phyloP scores from a whole-genome alignment of 2,888 invertebrate genomes.

The Phasia obesa region DNA sequence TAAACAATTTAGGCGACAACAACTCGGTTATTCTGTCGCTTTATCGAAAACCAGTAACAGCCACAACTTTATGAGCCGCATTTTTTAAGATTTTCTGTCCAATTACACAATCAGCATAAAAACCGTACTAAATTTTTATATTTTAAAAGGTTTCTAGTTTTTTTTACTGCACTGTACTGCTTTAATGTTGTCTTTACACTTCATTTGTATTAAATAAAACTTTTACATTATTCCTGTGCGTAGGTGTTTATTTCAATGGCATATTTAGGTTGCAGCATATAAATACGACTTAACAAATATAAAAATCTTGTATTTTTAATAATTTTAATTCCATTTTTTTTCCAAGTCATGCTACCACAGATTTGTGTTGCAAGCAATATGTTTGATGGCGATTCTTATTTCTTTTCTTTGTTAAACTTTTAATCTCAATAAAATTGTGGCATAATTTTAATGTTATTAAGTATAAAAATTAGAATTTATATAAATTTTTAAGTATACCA shows the following conservation, averaged over 20 bases:
- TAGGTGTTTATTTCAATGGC: constrained; percentile 57
- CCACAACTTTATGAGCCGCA: too few species aligned
- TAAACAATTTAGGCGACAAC: too few species aligned
- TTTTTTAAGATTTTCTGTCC: too few species aligned
- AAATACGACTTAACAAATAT: constrained; percentile 14
- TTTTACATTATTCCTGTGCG: constrained; percentile 39
- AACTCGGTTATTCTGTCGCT: too few species aligned
- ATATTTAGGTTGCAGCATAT: constrained; percentile 40
- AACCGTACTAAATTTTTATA: too few species aligned
- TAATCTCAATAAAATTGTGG: constrained; percentile 24
- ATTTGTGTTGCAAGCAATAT: constrained; percentile 18
- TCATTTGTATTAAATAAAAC: constrained; percentile 13
- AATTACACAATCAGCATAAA: too few species aligned
- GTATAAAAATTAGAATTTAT: constrained; percentile 27
- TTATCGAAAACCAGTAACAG: too few species aligned
- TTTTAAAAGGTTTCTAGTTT: background rate
- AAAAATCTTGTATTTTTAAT: background rate
- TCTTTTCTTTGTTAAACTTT: too few species aligned
- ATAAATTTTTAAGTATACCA: constrained; percentile 39
- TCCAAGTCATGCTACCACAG: too few species aligned
- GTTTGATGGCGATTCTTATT: background rate
- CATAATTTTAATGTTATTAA: constrained; percentile 64
- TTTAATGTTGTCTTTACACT: constrained; percentile 1
- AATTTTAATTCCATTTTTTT: too few species aligned
- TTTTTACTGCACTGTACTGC: background rate